Base-by-base conservation (phyloP, 37 sponge, comb jelly and placozoan species). In the Chondrosia reniformis region DNA sequence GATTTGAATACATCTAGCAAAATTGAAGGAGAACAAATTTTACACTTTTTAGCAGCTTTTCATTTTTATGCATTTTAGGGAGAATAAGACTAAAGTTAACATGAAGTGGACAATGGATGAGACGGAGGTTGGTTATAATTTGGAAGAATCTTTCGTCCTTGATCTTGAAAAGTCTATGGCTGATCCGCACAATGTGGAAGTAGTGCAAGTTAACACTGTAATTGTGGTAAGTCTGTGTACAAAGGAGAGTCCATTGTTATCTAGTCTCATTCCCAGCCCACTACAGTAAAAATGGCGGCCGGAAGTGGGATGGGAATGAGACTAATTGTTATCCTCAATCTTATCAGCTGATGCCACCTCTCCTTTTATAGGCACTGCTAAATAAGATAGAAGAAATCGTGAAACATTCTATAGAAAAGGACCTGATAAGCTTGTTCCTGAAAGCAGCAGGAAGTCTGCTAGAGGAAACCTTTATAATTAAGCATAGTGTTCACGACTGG, bases 201-300 rank as follows among this genome's bases (percentile, higher is more conserved):
- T 86, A 75, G 80, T 80, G 13, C 75, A 82, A 0, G 7, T 91
- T 42, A 91, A 91, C 63, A 74, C 86, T 12, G 87, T 86, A 12
- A 74, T 91, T 31, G 55, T 85, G 34, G 91, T 91, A 40, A 76
- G 91, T 64, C 4, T 67, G 32, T 67, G 30, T 67, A 40, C 34
- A 15, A 49, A 49, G 54, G 54, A 49, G 54, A 49, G 15, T 17
- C 17, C 54, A 12, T 49, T 49, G 15, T 17, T 49, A n/a, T 49
- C 54, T 49, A 49, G 12, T 19, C 15, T 49, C 12, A 17, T 49
- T 17, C 54, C 17, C 54, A 49, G 54, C 15, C 15, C 15, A 49
- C 15, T 17, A 12, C 12, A 49, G 54, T 49, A 49, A 17, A 49
- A 17, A 17, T n/a, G n/a, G n/a, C n/a, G n/a, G n/a, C n/a, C n/a